phyloP scores from a whole-genome alignment of 2,888 invertebrate species.

The Lasioglossum figueresi region DNA sequence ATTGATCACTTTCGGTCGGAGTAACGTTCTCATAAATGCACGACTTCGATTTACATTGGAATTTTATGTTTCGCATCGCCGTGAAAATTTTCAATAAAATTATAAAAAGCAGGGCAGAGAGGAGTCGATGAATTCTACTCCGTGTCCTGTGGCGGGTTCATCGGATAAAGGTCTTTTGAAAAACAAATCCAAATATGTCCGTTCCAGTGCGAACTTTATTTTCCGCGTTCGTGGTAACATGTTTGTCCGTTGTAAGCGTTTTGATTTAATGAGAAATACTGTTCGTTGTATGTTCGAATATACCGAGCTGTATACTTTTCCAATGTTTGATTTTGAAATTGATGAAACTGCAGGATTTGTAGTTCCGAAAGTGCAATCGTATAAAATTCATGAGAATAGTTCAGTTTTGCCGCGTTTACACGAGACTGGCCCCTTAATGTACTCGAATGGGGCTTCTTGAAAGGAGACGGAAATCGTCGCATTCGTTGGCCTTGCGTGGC shows the following conservation, averaged over 20 bases:
- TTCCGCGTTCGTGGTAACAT: background rate
- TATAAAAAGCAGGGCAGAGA: too few relatives aligned
- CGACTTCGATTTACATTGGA: background rate
- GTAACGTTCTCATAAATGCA: background rate
- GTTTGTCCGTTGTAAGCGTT: background rate
- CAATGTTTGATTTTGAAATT: background rate
- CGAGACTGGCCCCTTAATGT: slow-evolving; percentile 35
- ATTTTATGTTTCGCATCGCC: background rate
- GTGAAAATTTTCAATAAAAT: too few relatives aligned
- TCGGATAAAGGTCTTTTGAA: background rate
- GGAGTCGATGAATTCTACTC: background rate
- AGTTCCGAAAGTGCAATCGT: background rate
- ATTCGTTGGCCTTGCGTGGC: slow-evolving; percentile 44
- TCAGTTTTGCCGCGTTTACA: background rate
- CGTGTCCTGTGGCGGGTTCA: background rate
- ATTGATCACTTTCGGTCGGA: background rate
- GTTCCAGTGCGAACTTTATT: background rate
- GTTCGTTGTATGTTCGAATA: background rate
- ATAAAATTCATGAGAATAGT: background rate
- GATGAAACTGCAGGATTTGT: background rate
- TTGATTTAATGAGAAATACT: background rate
- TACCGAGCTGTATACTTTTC: background rate
- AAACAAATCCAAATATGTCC: background rate
- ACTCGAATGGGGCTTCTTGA: slow-evolving; percentile 18
- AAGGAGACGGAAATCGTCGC: slow-evolving; percentile 43